Percentiles rank a stretch among this genome's conserved stretches.
These are phyloP conservation scores for Nezara viridula DNA, from an alignment of 2,888 invertebrate species.

Conservation along the genomic window DNA sequence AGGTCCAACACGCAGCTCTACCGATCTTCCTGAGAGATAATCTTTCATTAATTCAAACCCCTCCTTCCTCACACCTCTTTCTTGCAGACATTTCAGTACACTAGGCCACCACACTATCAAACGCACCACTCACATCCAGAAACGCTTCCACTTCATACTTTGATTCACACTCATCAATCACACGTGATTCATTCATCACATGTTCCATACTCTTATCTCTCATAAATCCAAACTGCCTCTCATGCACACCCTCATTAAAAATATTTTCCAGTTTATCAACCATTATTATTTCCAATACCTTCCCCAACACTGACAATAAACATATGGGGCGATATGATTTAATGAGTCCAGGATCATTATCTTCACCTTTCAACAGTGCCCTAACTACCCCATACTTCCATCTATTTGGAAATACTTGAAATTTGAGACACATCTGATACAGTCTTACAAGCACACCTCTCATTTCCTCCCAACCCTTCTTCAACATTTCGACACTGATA, in stretches of 20 bases:
- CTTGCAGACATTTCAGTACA: background rate
- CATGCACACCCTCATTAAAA: background rate
- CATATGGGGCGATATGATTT: conserved; percentile 45
- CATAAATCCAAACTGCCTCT: conserved; percentile 61
- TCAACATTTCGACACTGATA: background rate
- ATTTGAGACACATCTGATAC: background rate
- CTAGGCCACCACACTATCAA: background rate
- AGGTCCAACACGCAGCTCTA: background rate
- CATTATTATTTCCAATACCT: conserved; percentile 60
- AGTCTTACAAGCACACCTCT: background rate
- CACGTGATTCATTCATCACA: conserved; percentile 49
- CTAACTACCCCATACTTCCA: conserved; percentile 37
- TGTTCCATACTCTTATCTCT: conserved; percentile 58
- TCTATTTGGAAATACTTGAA: background rate
- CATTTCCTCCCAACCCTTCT: background rate
- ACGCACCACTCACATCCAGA: too few relatives aligned
- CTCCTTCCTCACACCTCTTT: too few relatives aligned
- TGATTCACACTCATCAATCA: background rate
- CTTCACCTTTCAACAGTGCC: conserved; percentile 27
- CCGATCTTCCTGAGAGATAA: background rate
- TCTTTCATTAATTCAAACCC: background rate
- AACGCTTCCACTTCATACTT: background rate
- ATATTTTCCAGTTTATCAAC: background rate
- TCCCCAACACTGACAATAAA: conserved; percentile 55
- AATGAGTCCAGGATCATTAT: background rate